phyloP scores from a whole-genome alignment of 2,113 vertebrate genomes.

The Phrynosoma blainvillii region DNA sequence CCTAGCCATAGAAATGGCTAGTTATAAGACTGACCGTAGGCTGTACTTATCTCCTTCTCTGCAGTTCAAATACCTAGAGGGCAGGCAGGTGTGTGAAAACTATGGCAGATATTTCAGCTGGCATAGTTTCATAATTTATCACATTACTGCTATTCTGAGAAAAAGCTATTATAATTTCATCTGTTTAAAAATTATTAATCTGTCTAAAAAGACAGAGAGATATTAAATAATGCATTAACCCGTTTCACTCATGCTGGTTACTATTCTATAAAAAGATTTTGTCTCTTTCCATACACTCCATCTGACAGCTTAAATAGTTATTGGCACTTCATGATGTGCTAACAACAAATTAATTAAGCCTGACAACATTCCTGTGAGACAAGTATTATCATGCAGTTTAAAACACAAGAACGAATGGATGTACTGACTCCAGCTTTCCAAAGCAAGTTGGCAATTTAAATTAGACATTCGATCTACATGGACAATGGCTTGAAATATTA shows the following conservation, averaged over 20 bases:
- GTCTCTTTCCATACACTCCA: background rate
- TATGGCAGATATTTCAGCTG: constrained; percentile 8
- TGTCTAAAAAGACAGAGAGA: background rate
- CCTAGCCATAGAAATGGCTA: background rate
- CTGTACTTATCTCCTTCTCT: background rate
- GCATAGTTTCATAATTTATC: background rate
- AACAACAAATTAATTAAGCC: constrained; percentile 26
- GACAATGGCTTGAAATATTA: background rate
- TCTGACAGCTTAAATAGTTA: background rate
- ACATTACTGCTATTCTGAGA: background rate
- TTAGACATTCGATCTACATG: background rate
- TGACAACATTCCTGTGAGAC: constrained; percentile 10
- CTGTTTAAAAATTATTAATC: background rate
- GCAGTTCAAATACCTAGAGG: background rate
- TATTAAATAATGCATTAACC: background rate
- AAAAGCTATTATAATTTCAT: background rate
- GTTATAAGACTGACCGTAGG: background rate
- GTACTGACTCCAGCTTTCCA: background rate
- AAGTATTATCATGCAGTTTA: constrained; percentile 6
- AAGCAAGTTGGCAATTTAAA: background rate
- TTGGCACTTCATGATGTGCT: background rate
- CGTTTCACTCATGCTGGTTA: background rate
- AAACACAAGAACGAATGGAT: background rate
- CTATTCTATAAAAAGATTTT: background rate
- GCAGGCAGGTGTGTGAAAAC: constrained; percentile 6